A percentile compares a stretch with the other conserved stretches of the same genome.
phyloP scores from a whole-genome alignment of 2,888 invertebrate genomes.

The Melipona beecheii region DNA sequence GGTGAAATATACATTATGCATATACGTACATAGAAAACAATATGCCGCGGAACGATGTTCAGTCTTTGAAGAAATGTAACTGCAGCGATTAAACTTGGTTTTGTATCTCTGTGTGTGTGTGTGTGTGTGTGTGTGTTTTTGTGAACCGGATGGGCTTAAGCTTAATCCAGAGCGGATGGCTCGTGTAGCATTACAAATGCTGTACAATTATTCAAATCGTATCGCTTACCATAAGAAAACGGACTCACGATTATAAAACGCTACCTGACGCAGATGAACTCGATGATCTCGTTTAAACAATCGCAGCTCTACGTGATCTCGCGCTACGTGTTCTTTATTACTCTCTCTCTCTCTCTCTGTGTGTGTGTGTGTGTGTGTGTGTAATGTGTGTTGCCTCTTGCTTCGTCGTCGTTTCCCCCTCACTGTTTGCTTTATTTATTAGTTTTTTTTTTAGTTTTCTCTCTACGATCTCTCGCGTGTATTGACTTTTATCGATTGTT shows the following conservation, averaged over 20 bases:
- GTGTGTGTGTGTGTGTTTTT: neutral
- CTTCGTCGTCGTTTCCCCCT: neutral
- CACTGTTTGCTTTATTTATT: slow-evolving; percentile 1
- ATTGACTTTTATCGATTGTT: slow-evolving; percentile 65
- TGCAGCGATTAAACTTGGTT: slow-evolving; percentile 35
- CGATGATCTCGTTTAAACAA: slow-evolving; percentile 48
- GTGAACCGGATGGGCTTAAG: slow-evolving; percentile 56
- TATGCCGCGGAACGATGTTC: slow-evolving; percentile 56
- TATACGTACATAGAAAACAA: slow-evolving; percentile 3
- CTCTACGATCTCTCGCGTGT: slow-evolving; percentile 45
- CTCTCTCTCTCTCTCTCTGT: slow-evolving; percentile 16
- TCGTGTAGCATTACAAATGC: slow-evolving; percentile 59
- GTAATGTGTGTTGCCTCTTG: neutral
- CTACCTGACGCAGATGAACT: slow-evolving; percentile 62
- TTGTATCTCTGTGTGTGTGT: neutral
- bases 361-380: neutral
- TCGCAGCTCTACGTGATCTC: slow-evolving; percentile 51
- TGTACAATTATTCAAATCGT: slow-evolving; percentile 53
- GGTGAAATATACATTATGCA: slow-evolving; percentile 24
- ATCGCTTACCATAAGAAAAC: slow-evolving; percentile 56
- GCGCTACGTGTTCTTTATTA: slow-evolving; percentile 21
- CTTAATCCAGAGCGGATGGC: slow-evolving; percentile 65
- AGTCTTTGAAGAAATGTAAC: slow-evolving; percentile 56
- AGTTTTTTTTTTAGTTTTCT: neutral
- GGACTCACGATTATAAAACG: slow-evolving; percentile 65